Conservation (phyloP, 92 coral and sea anemone species). For the Phenganax marumi region DNA sequence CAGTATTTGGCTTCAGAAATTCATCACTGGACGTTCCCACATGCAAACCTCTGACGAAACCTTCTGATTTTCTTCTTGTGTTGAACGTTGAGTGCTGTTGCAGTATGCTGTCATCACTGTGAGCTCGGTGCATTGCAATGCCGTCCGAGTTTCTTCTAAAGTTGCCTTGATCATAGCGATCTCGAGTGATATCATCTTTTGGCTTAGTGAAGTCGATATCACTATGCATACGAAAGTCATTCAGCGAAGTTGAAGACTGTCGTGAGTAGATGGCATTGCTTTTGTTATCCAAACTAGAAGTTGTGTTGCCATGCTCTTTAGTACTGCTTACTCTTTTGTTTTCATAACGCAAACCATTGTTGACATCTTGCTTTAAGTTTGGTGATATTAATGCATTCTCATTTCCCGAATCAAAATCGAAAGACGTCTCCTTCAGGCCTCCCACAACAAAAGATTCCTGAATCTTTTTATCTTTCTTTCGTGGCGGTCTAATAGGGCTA, state of each 20-base stretch:
- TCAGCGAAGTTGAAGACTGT: background rate
- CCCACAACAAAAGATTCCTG: slow-evolving; percentile 10
- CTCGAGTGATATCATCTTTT: slow-evolving; percentile 1
- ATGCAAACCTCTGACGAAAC: background rate
- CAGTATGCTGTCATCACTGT: background rate
- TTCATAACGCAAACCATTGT: background rate
- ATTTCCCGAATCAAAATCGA: background rate
- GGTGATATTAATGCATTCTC: background rate
- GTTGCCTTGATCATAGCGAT: background rate
- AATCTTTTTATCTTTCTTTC: slow-evolving; percentile 32
- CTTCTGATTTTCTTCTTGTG: slow-evolving; percentile 18
- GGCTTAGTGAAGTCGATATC: background rate
- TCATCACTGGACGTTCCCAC: background rate
- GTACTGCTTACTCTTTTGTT: background rate
- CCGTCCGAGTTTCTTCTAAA: slow-evolving; percentile 9
- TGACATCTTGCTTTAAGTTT: background rate
- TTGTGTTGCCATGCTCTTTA: background rate
- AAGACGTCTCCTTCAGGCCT: background rate
- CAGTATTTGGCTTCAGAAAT: background rate
- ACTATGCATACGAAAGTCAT: background rate
- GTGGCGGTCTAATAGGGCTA: slow-evolving; percentile 33
- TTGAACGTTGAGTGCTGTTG: background rate
- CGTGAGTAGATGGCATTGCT: background rate
- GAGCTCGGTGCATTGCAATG: background rate
- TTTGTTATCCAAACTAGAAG: background rate